These are phyloP conservation scores for Oncorhynchus clarkii DNA, from an alignment of 2,113 vertebrate species.

Conservation along the genomic window DNA sequence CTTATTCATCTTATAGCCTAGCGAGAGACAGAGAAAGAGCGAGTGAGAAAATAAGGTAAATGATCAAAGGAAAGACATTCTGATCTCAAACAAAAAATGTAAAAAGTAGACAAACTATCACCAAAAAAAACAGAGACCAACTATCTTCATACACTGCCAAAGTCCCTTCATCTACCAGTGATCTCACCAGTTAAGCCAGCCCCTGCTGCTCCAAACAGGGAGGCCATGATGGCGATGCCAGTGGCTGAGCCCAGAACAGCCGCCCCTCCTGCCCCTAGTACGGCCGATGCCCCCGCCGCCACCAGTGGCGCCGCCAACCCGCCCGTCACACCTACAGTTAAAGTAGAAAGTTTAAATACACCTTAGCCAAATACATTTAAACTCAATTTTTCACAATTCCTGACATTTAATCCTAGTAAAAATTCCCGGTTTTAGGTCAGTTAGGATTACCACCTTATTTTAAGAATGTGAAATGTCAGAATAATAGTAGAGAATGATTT, in stretches of 20 bases:
- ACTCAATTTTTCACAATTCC: no score
- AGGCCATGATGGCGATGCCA: conserved; percentile 93
- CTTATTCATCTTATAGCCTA: conserved; percentile 99
- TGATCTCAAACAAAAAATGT: neutral
- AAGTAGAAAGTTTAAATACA: no score
- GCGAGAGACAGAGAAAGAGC: conserved; percentile 8
- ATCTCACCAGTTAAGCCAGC: conserved; percentile 88
- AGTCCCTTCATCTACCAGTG: neutral
- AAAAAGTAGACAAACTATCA: neutral
- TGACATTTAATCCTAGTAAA: no score
- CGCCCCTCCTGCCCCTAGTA: conserved; percentile 91
- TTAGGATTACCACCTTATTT: no score
- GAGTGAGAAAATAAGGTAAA: neutral
- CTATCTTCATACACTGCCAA: neutral
- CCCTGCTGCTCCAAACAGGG: conserved; percentile 92
- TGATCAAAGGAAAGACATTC: neutral
- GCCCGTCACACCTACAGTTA: conserved; percentile 85
- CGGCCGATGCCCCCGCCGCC: conserved; percentile 83
- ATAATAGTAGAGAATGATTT: no score
- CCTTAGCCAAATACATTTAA: no score
- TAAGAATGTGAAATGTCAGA: no score
- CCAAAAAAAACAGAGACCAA: neutral
- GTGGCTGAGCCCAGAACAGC: conserved; percentile 86
- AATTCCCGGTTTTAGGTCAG: no score
- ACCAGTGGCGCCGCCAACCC: conserved; percentile 92